A percentile compares a stretch with the other conserved stretches of the same genome.
phyloP scores from a whole-genome alignment of 2,113 vertebrate species.

The Gasterosteus aculeatus region DNA sequence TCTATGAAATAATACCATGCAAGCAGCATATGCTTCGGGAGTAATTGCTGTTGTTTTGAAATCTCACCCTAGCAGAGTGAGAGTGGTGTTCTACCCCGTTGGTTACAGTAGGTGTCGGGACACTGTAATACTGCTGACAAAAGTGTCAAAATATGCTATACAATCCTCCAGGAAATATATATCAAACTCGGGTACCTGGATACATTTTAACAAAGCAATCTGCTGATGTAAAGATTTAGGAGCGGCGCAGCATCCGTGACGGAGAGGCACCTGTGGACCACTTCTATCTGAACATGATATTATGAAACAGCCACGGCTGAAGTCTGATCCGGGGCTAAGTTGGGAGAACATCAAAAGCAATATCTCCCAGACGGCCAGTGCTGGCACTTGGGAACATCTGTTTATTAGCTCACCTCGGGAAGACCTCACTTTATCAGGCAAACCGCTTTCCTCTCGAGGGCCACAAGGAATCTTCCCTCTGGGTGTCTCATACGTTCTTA shows the following conservation, averaged over 20 bases:
- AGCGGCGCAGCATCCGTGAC: slow-evolving; percentile 33
- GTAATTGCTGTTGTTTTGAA: slow-evolving; percentile 67
- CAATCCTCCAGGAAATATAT: slow-evolving; percentile 71
- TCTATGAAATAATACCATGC: slow-evolving; percentile 18
- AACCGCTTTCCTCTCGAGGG: slow-evolving; percentile 10
- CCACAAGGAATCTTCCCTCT: background rate
- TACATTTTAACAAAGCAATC: slow-evolving; percentile 75
- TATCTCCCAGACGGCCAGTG: slow-evolving; percentile 48
- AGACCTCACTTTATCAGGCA: slow-evolving; percentile 38
- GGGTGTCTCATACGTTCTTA: background rate
- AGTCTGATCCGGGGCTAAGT: slow-evolving; percentile 58
- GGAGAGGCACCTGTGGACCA: slow-evolving; percentile 65
- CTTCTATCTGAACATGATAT: slow-evolving; percentile 61
- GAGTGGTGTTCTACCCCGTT: slow-evolving; percentile 64
- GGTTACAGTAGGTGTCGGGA: slow-evolving; percentile 56
- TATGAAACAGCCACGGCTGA: slow-evolving; percentile 63
- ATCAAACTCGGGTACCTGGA: slow-evolving; percentile 59
- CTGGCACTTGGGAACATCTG: slow-evolving; percentile 48
- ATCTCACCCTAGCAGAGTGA: slow-evolving; percentile 64
- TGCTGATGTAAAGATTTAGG: slow-evolving; percentile 63
- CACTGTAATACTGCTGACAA: slow-evolving; percentile 70
- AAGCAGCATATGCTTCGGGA: slow-evolving; percentile 35
- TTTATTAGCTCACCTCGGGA: slow-evolving; percentile 12
- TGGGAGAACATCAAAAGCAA: slow-evolving; percentile 57
- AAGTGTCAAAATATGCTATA: slow-evolving; percentile 77